A percentile compares a stretch with the other conserved stretches of the same genome.
Evolutionary conservation across 2,888 invertebrate species (phyloP).

Genomic region (Erebia epiphron): DNA sequence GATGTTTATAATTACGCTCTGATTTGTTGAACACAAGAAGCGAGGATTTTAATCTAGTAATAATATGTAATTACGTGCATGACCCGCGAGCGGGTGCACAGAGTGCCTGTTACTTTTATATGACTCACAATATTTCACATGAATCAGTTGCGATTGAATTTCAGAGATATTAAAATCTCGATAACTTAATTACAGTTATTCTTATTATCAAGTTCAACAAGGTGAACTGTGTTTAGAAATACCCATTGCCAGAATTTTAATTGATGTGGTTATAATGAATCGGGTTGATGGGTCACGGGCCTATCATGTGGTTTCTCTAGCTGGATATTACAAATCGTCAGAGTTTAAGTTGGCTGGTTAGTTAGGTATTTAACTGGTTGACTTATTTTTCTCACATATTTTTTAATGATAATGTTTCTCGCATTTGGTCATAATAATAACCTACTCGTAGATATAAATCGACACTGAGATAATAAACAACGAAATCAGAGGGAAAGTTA

Average conservation of each 20-base stretch:
- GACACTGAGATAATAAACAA: conserved; percentile 7
- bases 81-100: conserved; percentile 19
- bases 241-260: conserved; percentile 60
- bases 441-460: neutral
- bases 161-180: conserved; percentile 35
- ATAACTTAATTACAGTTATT: neutral
- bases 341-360: conserved; percentile 1
- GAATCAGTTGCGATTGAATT: conserved; percentile 34
- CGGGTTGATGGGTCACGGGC: conserved; percentile 71
- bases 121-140: conserved; percentile 19
- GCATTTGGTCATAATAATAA: neutral
- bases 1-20: conserved; percentile 3
- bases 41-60: neutral
- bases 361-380: neutral
- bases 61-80: neutral
- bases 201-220: conserved; percentile 1
- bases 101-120: conserved; percentile 17
- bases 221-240: conserved; percentile 51
- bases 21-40: conserved; percentile 7
- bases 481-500: neutral
- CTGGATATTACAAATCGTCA: conserved; percentile 26
- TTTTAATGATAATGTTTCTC: neutral
- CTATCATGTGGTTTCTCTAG: conserved; percentile 60
- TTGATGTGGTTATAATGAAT: conserved; percentile 73
- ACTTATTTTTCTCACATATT: neutral